Base-by-base conservation (phyloP, 2,888 invertebrate genomes). In the Aplocera efformata region DNA sequence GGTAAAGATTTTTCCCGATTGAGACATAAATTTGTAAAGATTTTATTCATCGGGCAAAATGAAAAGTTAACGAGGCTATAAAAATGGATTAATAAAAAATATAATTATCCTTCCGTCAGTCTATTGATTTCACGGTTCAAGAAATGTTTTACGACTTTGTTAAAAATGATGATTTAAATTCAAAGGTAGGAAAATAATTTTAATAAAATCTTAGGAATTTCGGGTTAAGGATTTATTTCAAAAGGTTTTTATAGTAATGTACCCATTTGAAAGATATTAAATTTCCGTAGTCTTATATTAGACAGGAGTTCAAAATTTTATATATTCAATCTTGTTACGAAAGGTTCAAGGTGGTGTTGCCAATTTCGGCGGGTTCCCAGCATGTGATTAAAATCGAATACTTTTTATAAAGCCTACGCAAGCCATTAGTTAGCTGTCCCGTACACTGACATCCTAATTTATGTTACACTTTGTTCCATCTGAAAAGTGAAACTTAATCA, bases 361-460 rank as follows among this genome's bases (percentile, higher is more conserved):
- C 17, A 10, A 24, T 26, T 10, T 11, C 21, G 10, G 28, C 9
- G 23, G 7, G 25, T 29, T 26, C 22, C 17, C 8, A 13, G 24
- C 34, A 48, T 43, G 46, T 41, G 46, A 46, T 46, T 48, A 48
- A 47, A 47, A 46, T 37, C 32, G 39, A 42, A 33, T 29, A 34
- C 33, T 36, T 45, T 31, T 40, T 42, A 31, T 17, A 31, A 31
- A 42, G 42, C 26, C 25, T 27, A 23, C 34, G 30, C 28, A 27
- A 39, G 43, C 38, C 54, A 54, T 54, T 54, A 54, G 50, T 54
- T 34, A 46, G 54, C 54, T 50, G 54, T 52, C 54, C 24, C 32
- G 38, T 40, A 23, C 54, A 52, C 48, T 29, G 52, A 52, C 50
- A 46, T 46, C 37, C 38, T 52, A 52, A 48, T 53, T 53, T 53